These are phyloP conservation scores for Notolepis coatsorum DNA, from an alignment of 2,797 vertebrate genomes.

Conservation along the genomic window DNA sequence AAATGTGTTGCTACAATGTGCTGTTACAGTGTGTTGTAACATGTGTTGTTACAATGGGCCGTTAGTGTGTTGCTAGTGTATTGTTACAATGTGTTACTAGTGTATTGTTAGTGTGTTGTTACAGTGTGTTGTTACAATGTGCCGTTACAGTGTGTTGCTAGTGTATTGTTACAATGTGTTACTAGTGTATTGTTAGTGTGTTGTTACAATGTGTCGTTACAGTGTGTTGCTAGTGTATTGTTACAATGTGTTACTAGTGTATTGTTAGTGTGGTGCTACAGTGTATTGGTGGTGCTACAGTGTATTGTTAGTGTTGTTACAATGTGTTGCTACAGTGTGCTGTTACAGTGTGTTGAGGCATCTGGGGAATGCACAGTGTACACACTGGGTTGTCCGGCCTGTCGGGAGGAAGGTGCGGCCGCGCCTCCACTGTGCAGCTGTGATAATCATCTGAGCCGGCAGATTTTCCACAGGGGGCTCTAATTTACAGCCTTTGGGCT, in stretches of 20 bases:
- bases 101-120: slow-evolving; percentile 18
- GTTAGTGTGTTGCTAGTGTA: no score
- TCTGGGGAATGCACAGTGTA: slow-evolving; percentile 48
- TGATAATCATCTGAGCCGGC: slow-evolving; percentile 66
- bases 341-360: slow-evolving; percentile 32
- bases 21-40: no score
- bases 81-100: no score
- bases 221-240: no score
- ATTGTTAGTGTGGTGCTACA: no score
- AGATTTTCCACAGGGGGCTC: slow-evolving; percentile 67
- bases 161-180: no score
- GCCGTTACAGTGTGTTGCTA: slow-evolving; percentile 30
- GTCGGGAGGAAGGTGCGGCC: slow-evolving; percentile 34
- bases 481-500: slow-evolving; percentile 81
- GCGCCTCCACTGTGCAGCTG: slow-evolving; percentile 56
- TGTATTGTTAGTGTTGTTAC: slow-evolving; percentile 14
- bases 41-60: no score
- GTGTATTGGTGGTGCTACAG: no score
- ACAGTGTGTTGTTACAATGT: slow-evolving; percentile 7
- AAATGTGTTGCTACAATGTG: no score
- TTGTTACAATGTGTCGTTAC: no score
- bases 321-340: slow-evolving; percentile 14
- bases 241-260: no score
- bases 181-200: no score
- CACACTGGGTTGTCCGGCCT: slow-evolving; percentile 42